Base-by-base conservation (phyloP, 2,888 invertebrate genomes). In the Thecophora atra region DNA sequence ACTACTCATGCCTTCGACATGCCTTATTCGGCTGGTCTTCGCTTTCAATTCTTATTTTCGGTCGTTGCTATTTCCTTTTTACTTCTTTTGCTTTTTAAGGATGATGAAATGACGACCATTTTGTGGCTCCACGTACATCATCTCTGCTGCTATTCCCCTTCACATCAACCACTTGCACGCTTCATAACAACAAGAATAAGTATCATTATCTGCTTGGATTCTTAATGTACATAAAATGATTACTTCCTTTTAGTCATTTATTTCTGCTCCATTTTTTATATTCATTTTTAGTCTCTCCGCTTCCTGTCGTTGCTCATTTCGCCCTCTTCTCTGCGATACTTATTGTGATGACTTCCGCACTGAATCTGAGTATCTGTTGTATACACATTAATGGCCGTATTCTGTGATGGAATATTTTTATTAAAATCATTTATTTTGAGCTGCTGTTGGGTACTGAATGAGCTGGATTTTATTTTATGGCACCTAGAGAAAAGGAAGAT, bases 311-410 rank as follows among this genome's bases (percentile, higher is more conserved):
- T 7, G 11, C 3, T 47, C 13, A 47, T 47, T 11, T n/a, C 15
- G 6, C 15, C n/a, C 15, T 47, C 30, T 30, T 30, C 30, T 8
- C 8, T 30, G 4, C 30, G 30, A 4, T 30, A 47, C 13, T 13
- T n/a, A 47, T 47, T n/a, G 6, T n/a, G 47, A n/a, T 47, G 47
- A 47, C n/a, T 47, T 47, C 47, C 47, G 47, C n/a, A 47, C 47
- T 30, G 30, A 6, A 30, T 30, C 8, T 30, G 8, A 30, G 30
- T 30, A 30, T 30, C 8, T 30, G 30, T 30, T 30, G 30, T 30
- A n/a, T n/a, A 30, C 30, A 30, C 30, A 6, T 30, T 30, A 30
- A 6, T 30, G 5, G 5, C 30, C 30, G 30, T 6, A 30, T 30
- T 30, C 30, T 30, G 30, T 30, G 30, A 8, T 30, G 30, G 30